A percentile compares a stretch with the other conserved stretches of the same genome.
Evolutionary conservation across 1,140 invertebrate species (phyloP).

Genomic region (Antheraea mylitta): DNA sequence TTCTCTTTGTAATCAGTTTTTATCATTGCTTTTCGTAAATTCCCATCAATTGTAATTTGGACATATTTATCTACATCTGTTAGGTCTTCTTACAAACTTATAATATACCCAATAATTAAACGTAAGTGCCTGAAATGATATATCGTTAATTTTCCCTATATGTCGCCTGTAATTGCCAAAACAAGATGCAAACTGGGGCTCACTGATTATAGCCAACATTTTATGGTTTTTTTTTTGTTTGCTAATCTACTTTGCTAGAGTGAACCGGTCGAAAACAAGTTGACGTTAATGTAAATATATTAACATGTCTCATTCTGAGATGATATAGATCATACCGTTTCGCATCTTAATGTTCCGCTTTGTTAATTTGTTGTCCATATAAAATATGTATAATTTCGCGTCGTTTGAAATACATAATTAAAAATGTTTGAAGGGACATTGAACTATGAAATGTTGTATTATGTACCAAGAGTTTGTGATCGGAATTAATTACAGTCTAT

Average conservation of each 20-base stretch:
- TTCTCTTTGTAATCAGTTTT: too few relatives aligned
- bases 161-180: constrained; percentile 50
- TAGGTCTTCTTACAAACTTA: not conserved
- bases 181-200: constrained; percentile 53
- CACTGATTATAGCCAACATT: constrained; percentile 44
- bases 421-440: too few relatives aligned
- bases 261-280: constrained; percentile 11
- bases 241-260: not conserved
- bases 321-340: constrained; percentile 24
- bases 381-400: too few relatives aligned
- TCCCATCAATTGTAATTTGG: too few relatives aligned
- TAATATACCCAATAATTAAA: not conserved
- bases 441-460: too few relatives aligned
- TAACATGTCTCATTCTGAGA: constrained; percentile 20
- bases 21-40: too few relatives aligned
- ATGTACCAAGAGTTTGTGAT: too few relatives aligned
- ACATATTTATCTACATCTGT: not conserved
- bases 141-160: not conserved
- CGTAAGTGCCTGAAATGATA: not conserved
- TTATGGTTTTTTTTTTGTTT: constrained; percentile 46
- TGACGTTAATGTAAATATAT: constrained; percentile 13
- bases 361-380: not conserved
- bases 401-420: too few relatives aligned
- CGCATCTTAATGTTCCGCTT: not conserved
- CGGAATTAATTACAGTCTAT: too few relatives aligned